Evolutionary conservation across 2,797 vertebrate genomes (phyloP), one percentile per base, ranked within the genome.

Genomic region (Arnoldichthys spilopterus): DNA sequence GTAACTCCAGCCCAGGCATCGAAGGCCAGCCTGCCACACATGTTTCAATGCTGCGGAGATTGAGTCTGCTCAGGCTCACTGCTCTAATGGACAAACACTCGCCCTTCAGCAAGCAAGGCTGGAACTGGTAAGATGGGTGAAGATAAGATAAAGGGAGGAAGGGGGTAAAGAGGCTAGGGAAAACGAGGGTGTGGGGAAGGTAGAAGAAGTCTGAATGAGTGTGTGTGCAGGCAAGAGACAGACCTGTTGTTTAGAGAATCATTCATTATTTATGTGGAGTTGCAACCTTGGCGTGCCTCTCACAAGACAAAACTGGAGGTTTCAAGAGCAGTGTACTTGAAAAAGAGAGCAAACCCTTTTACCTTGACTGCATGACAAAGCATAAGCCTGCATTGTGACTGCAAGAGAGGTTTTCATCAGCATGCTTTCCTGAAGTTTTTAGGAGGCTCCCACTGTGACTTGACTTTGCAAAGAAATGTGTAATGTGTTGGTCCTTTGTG

Each of bases 61-160:
- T 96, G 72, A 92, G 95, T 0, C 76, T 97, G 85, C 84, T 97
- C 79, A 95, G 92, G 66, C 91, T 97, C 88, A 96, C 95, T 0
- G 89, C 94, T 67, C 87, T 97, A 68, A 96, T 97, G 96, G 96
- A 97, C 90, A 96, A 93, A 86, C 89, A 94, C 80, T 96, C 95
- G 0, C 95, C 95, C 0, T 92, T 92, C 90, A 95, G 94, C 87
- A 96, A 94, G 85, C 95, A 96, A 87, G 95, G 96, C 78, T 97
- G 96, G 95, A 96, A 93, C 89, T 97, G 96, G 96, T 97, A 91
- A 95, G 94, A 83, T 47, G n/a, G 47, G 15, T 20, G 4, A 45
- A 51, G 37, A 8, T 13, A 74, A 43, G 69, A 28, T 9, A 53
- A 45, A 30, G 70, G 26, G 47, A 13, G 49, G 72, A 45, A 70